Evolutionary conservation across 2,888 invertebrate species (phyloP).

Genomic region (Nycteola revayana): DNA sequence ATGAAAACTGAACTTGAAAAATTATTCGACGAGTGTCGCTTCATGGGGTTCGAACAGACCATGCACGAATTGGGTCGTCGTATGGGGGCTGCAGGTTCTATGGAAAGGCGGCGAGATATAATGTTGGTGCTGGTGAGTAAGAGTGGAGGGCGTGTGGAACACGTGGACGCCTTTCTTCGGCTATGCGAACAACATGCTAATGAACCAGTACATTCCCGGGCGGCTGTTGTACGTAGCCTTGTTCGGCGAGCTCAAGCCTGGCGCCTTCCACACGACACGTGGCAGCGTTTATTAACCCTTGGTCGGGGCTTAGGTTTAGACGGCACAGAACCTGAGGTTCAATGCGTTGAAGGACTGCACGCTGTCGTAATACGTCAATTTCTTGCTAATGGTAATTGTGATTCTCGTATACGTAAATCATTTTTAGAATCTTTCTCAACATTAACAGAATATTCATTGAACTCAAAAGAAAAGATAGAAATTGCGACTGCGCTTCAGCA

Average conservation of each 20-base stretch:
- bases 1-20: constrained; percentile 41
- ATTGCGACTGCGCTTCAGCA: constrained; percentile 31
- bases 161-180: constrained; percentile 43
- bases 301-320: constrained; percentile 55
- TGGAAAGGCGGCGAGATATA: constrained; percentile 53
- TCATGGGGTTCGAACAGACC: constrained; percentile 47
- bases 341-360: constrained; percentile 57
- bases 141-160: constrained; percentile 46
- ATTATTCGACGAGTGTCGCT: constrained; percentile 55
- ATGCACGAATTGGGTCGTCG: constrained; percentile 47
- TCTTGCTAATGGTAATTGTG: constrained; percentile 27
- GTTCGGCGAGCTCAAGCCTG: constrained; percentile 55
- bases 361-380: constrained; percentile 51
- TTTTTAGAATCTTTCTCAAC: constrained; percentile 46
- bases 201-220: constrained; percentile 53
- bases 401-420: constrained; percentile 29
- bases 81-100: constrained; percentile 41
- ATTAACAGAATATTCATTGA: constrained; percentile 46
- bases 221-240: constrained; percentile 56
- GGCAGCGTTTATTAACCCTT: constrained; percentile 49
- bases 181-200: constrained; percentile 46
- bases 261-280: constrained; percentile 47
- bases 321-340: constrained; percentile 39
- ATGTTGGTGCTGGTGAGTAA: constrained; percentile 64
- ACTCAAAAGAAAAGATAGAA: constrained; percentile 32